A percentile compares a stretch with the other conserved stretches of the same genome.
Conservation (phyloP, 2,797 vertebrate genomes). For the Strix occidentalis region DNA sequence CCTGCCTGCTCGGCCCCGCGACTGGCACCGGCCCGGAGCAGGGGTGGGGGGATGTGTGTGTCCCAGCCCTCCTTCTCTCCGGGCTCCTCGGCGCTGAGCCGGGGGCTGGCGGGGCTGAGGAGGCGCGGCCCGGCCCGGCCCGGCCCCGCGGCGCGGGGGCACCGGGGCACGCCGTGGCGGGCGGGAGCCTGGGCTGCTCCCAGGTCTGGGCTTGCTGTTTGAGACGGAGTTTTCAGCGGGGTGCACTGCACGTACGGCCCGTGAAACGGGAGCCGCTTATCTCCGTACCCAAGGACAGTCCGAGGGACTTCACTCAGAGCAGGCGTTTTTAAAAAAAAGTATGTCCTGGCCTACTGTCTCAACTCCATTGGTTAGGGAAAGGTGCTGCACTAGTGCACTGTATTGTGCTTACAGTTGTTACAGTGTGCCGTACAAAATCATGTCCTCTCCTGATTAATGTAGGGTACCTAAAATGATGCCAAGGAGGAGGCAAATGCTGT, state of each 20-base stretch:
- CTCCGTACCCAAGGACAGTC: rapidly evolving
- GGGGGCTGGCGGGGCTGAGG: not conserved
- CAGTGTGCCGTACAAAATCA: rapidly evolving
- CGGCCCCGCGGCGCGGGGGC: not conserved
- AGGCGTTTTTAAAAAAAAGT: rapidly evolving
- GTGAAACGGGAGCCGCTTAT: too few relatives aligned
- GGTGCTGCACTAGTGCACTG: not conserved
- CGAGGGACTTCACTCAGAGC: not conserved
- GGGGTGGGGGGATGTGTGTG: not conserved
- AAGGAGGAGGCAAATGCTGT: not conserved
- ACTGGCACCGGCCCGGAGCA: not conserved
- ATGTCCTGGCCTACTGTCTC: not conserved
- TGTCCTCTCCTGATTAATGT: not conserved
- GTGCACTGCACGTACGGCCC: rapidly evolving
- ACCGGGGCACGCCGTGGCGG: not conserved
- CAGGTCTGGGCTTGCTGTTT: rapidly evolving
- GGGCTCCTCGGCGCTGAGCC: not conserved
- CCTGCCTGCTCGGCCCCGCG: not conserved
- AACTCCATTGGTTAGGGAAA: not conserved
- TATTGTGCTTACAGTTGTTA: not conserved
- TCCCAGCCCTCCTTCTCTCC: too few relatives aligned
- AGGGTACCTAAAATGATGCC: not conserved
- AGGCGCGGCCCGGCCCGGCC: not conserved
- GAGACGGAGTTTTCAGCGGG: too few relatives aligned
- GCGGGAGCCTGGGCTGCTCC: not conserved